Evolutionary conservation across 2,797 vertebrate genomes (phyloP).

Genomic region (Emys orbicularis): DNA sequence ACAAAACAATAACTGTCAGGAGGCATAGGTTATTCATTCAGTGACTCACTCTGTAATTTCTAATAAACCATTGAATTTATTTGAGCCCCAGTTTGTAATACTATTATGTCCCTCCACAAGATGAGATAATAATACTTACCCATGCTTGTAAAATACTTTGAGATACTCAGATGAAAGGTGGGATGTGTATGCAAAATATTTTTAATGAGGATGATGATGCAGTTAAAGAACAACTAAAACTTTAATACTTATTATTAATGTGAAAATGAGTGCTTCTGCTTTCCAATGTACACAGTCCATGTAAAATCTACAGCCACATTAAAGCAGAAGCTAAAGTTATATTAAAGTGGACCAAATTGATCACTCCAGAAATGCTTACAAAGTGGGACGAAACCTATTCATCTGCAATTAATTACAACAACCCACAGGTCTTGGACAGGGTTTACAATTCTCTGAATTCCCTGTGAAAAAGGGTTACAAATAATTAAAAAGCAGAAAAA

Average conservation of each 20-base stretch:
- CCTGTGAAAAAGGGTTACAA: conserved; percentile 16
- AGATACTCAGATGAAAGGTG: conserved; percentile 30
- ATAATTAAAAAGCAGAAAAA: conserved; percentile 7
- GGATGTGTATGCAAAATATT: conserved; percentile 22
- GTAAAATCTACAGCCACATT: conserved; percentile 71
- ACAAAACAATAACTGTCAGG: background rate
- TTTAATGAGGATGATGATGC: conserved; percentile 37
- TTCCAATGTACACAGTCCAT: conserved; percentile 46
- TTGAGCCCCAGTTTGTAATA: background rate
- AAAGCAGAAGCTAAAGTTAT: conserved; percentile 60
- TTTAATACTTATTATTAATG: conserved; percentile 71
- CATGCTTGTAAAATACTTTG: conserved; percentile 26
- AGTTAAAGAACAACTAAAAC: conserved; percentile 47
- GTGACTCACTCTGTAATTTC: background rate
- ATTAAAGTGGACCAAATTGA: conserved; percentile 53
- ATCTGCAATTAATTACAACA: conserved; percentile 68
- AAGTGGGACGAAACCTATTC: background rate
- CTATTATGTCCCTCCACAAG: conserved; percentile 5
- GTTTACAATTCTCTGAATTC: conserved; percentile 39
- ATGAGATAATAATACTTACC: conserved; percentile 59
- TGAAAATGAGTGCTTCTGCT: conserved; percentile 56
- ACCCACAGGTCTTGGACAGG: conserved; percentile 54
- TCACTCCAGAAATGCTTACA: conserved; percentile 26
- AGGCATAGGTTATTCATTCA: background rate
- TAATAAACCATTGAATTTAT: background rate